Evolutionary conservation across 2,113 vertebrate species (phyloP), one percentile per base, ranked within the genome.

Genomic region (Passer domesticus): DNA sequence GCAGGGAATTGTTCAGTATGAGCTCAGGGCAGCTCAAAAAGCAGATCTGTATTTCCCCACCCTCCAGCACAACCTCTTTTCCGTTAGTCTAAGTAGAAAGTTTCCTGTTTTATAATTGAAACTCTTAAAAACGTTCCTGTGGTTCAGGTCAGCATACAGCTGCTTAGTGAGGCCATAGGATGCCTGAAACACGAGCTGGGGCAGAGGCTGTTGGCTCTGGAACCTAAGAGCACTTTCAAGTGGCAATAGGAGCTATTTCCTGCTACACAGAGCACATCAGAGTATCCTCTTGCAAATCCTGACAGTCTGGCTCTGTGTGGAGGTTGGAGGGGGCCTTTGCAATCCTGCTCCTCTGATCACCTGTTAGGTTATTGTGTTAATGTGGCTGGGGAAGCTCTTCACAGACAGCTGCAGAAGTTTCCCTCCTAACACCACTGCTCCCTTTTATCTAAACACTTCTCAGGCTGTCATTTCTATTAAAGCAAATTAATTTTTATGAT

Each of bases 71-170:
- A 75, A 13, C 66, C 20, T 49, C 70, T 69, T 31, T 92, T 73
- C 74, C 4, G 10, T 87, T 91, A 9, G 89, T 89, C 37, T 82
- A 76, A 91, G 94, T 89, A 96, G 77, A 87, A 95, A 76, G n/a
- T 89, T 92, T 94, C 87, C 92, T 92, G 91, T 56, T 92, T 94
- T 89, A 92, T 89, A 87, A 87, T 10, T 52, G 92, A 73, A 63
- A 24, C 62, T 64, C 55, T 67, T 64, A 14, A 56, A 91, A 94
- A 68, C 62, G 13, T 83, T 83, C 25, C 4, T 24, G 66, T 75
- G 67, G 81, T 44, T 73, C 89, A 73, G 70, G 74, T 87, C 87
- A 76, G 11, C 15, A 4, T 64, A 35, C 81, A 94, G 91, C 84
- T 94, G 89, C 78, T 72, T 4, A 66, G 70, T 76, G 81, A 22